Evolutionary conservation across 2,113 vertebrate species (phyloP).

Genomic region (Platysternon megacephalum): DNA sequence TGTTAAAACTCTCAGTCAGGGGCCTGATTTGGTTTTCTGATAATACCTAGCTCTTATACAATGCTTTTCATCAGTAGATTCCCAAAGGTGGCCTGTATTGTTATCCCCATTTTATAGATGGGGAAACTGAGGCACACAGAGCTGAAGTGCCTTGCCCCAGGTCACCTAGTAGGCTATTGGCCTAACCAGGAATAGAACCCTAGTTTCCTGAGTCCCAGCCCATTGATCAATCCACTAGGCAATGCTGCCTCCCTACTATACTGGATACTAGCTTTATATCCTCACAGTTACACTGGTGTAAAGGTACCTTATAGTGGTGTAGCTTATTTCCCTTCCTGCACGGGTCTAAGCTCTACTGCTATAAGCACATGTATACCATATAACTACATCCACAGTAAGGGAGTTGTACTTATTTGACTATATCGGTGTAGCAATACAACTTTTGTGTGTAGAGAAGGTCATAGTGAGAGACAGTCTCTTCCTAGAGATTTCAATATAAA

Average conservation of each 20-base stretch:
- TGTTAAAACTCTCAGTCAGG: background rate
- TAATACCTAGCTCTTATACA: background rate
- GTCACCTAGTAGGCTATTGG: background rate
- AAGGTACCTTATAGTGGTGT: background rate
- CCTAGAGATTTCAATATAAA: background rate
- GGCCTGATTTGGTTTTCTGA: background rate
- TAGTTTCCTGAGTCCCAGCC: background rate
- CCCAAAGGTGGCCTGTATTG: background rate
- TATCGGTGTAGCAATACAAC: background rate
- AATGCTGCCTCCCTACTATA: background rate
- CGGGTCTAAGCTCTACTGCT: background rate
- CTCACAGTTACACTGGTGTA: background rate
- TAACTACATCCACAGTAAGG: background rate
- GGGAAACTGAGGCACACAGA: background rate
- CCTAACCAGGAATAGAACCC: background rate
- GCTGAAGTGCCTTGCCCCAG: background rate
- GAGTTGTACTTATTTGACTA: background rate
- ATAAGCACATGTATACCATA: background rate
- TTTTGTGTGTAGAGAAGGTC: background rate
- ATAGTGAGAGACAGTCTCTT: background rate
- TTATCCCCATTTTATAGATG: background rate
- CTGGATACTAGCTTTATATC: background rate
- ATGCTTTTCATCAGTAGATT: background rate
- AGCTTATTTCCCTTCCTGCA: background rate
- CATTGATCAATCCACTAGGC: background rate